phyloP scores from a whole-genome alignment of 2,113 vertebrate species.

The Seriola aureovittata region DNA sequence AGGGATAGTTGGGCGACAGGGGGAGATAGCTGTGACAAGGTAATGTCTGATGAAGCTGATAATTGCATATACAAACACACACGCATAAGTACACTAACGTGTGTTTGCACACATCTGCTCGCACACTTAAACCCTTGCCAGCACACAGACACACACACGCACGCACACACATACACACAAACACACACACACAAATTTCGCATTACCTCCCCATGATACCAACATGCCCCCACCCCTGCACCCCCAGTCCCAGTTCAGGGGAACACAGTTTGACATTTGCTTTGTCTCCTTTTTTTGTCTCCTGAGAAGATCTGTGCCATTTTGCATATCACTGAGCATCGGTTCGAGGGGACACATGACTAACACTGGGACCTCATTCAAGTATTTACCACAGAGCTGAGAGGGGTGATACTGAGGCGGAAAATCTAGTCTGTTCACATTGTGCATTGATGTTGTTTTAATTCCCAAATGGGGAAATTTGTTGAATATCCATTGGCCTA shows the following conservation, averaged over 20 bases:
- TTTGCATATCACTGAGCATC: slow-evolving; percentile 78
- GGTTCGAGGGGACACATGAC: slow-evolving; percentile 65
- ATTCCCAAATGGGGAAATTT: slow-evolving; percentile 46
- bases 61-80: slow-evolving; percentile 56
- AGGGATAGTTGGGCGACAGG: slow-evolving; percentile 17
- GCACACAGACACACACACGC: slow-evolving; percentile 31
- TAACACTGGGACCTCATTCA: slow-evolving; percentile 63
- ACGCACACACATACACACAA: too few relatives aligned
- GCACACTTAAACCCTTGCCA: slow-evolving; percentile 46
- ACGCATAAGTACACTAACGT: slow-evolving; percentile 35
- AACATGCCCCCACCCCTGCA: slow-evolving; percentile 36
- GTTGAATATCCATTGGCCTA: neutral
- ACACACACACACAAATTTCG: slow-evolving; percentile 3
- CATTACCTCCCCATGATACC: slow-evolving; percentile 42
- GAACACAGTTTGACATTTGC: slow-evolving; percentile 78
- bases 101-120: slow-evolving; percentile 62
- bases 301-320: slow-evolving; percentile 65
- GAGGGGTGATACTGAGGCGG: slow-evolving; percentile 26
- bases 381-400: slow-evolving; percentile 52
- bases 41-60: slow-evolving; percentile 55
- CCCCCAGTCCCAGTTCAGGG: slow-evolving; percentile 52
- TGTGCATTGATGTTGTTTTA: slow-evolving; percentile 43
- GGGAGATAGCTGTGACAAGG: slow-evolving; percentile 45
- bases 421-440: slow-evolving; percentile 54
- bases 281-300: slow-evolving; percentile 75